Base-by-base conservation (phyloP, 1,140 invertebrate species). In the Protaetia brevitarsis region DNA sequence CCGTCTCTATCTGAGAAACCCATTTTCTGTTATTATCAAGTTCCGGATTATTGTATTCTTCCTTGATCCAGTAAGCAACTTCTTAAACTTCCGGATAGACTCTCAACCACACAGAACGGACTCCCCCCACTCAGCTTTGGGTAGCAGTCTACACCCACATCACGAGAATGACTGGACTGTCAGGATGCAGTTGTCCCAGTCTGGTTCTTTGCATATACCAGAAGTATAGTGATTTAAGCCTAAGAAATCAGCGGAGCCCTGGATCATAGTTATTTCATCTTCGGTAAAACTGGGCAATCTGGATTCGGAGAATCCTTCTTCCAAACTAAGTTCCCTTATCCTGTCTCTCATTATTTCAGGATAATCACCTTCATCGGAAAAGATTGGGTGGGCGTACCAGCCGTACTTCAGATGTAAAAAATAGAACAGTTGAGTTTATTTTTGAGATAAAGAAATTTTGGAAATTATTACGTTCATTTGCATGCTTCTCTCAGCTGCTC, bases 301-400 rank as follows among this genome's bases (percentile, higher is more conserved):
- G 2, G 88, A 89, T 41, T 75, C 72, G 0, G 66, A 65, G 61
- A 79, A 83, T 3, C 85, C 84, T 78, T 90, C 86, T 51, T 79
- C 73, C 30, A 76, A 78, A 74, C 87, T 87, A 10, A 83, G 80
- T 5, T 73, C 69, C 6, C 77, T 78, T 1, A 90, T 77, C 28
- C 80, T 80, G 23, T 84, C 73, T 66, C 82, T 84, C 77, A 89
- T 81, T 16, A 85, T 76, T 63, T 76, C 66, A 1, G 88, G 87
- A 72, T 87, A 90, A 69, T 89, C 84, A 6, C 88, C 88, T 7
- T 76, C 72, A 65, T 76, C 78, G 7, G 81, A 81, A 69, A 83
- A 86, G 58, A 90, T 84, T 5, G 88, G 87, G 77, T 88, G 80
- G 1, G 79, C 83, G 67, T 83, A 88, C 81, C 83, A 84, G 3